Percentiles rank a stretch among this genome's conserved stretches.
These are phyloP conservation scores for Caenorhabditis afra DNA, from an alignment of 2,888 invertebrate species.

Conservation along the genomic window DNA sequence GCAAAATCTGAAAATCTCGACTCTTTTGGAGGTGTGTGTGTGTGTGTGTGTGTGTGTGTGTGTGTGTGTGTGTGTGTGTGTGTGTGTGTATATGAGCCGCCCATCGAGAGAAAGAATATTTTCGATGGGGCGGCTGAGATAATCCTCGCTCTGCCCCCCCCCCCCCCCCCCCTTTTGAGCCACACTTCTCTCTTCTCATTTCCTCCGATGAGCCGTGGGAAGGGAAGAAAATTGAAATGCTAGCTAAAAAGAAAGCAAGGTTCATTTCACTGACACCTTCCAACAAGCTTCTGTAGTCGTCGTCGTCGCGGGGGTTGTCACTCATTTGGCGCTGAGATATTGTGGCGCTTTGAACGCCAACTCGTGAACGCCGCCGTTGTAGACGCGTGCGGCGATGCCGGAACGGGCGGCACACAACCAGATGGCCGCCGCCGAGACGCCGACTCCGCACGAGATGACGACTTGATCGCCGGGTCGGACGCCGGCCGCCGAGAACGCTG, in stretches of 20 bases:
- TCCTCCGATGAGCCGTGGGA: no score
- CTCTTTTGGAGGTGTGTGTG: no score
- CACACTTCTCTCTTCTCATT: no score
- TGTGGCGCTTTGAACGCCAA: slow-evolving; percentile 53
- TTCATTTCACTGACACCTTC: background rate
- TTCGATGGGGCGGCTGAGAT: slow-evolving; percentile 23
- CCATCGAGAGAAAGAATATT: slow-evolving; percentile 42
- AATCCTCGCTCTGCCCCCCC: slow-evolving; percentile 25
- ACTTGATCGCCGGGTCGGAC: slow-evolving; percentile 53
- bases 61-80: no score
- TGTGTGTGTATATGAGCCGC: no score
- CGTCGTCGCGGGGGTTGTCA: background rate
- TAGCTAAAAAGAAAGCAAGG: no score
- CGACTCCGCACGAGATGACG: slow-evolving; percentile 41
- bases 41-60: no score
- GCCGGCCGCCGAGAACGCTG: slow-evolving; percentile 53
- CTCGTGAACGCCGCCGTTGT: slow-evolving; percentile 56
- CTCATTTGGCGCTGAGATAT: slow-evolving; percentile 37
- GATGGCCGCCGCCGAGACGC: slow-evolving; percentile 44
- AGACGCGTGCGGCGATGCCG: slow-evolving; percentile 50
- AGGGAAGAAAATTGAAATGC: no score
- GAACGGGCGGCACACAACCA: slow-evolving; percentile 48
- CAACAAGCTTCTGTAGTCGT: no score
- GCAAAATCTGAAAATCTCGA: slow-evolving; percentile 51
- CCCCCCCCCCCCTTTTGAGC: slow-evolving; percentile 21